Evolutionary conservation across 2,797 vertebrate genomes (phyloP), one percentile per base, ranked within the genome.

Genomic region (Hyperoplus lanceolatus): DNA sequence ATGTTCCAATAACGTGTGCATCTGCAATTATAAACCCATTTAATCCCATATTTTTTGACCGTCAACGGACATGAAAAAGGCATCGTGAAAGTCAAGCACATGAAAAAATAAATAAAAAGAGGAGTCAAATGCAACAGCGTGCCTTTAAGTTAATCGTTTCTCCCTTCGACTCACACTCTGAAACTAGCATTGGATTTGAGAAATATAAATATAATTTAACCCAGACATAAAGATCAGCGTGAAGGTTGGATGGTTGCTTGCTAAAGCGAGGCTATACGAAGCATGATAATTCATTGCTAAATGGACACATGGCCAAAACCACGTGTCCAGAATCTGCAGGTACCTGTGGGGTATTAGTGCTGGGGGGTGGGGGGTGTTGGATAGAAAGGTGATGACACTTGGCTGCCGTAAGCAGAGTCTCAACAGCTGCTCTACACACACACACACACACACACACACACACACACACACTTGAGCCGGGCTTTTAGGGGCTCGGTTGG

Each of bases 361-460:
- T 48, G 77, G 62, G 75, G 76, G 57, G 38, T 56, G 69, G 1
- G 71, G 84, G 87, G 63, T 39, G 84, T 62, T 70, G 73, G 79
- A 79, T 78, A 39, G 79, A 83, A 75, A 89, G 89, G 86, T 82
- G 89, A 75, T 90, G 92, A 91, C 92, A 90, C 90, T 82, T 94
- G 91, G 90, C 91, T 87, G 80, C 75, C 60, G 76, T 18, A 57
- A 80, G 78, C 42, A 75, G 56, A 70, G 73, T 70, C 53, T 77
- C 62, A 69, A 49, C 29, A 54, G 84, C 89, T 89, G 87, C 78
- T 74, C 50, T 65, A 41, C 68, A 63, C 74, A 73, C 70, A 84
- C 62, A 72, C 10, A 61, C n/a, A 84, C 38, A 81, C 42, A 81
- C 57, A 80, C 36, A 61, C 54, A 75, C 36, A 79, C 68, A 69